These are phyloP conservation scores for Noctua janthe DNA, from an alignment of 2,888 invertebrate species.

Conservation along the genomic window DNA sequence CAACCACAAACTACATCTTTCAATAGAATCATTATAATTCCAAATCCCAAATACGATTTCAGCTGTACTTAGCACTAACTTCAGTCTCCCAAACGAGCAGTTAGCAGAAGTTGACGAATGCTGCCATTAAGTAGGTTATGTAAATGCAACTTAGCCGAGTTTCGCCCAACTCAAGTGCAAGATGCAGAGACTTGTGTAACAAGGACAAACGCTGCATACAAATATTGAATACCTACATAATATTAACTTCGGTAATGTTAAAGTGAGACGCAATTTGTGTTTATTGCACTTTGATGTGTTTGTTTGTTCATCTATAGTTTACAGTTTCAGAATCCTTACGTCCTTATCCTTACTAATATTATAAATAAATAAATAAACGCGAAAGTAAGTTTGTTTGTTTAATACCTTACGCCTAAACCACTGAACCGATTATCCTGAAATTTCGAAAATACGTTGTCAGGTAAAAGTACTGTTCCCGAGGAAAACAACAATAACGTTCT, in stretches of 20 bases:
- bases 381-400: no score
- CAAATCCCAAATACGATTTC: neutral
- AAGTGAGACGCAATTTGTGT: slow-evolving; percentile 11
- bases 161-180: slow-evolving; percentile 45
- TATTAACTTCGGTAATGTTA: slow-evolving; percentile 23
- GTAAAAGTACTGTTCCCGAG: no score
- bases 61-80: slow-evolving; percentile 4
- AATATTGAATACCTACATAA: slow-evolving; percentile 47
- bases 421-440: no score
- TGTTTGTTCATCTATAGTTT: neutral
- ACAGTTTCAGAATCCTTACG: no score
- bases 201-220: slow-evolving; percentile 53
- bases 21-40: neutral
- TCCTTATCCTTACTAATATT: no score
- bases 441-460: no score
- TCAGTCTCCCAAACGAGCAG: slow-evolving; percentile 42
- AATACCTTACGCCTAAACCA: no score
- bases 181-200: slow-evolving; percentile 56
- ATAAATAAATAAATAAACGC: no score
- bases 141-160: slow-evolving; percentile 71
- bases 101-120: slow-evolving; percentile 54
- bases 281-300: neutral
- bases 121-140: slow-evolving; percentile 78
- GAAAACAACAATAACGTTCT: no score
- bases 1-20: neutral